Conservation (phyloP, 2,113 vertebrate genomes). For the Heloderma charlesbogerti region DNA sequence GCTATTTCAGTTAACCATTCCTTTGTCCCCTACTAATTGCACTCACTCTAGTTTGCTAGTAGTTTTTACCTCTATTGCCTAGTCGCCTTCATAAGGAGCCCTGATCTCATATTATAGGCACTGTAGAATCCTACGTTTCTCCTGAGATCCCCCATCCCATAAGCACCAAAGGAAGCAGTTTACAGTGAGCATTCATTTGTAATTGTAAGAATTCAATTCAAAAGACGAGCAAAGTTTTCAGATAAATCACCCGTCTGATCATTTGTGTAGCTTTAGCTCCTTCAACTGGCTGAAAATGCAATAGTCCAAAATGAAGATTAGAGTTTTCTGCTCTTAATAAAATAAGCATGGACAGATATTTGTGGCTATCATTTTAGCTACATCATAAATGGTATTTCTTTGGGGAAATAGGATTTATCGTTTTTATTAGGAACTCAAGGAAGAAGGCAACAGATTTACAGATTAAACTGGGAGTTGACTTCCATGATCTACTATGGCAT, state of each 20-base stretch:
- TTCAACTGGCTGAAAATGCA: constrained; percentile 68
- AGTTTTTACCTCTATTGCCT: neutral
- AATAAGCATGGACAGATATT: constrained; percentile 41
- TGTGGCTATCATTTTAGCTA: constrained; percentile 36
- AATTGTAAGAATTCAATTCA: neutral
- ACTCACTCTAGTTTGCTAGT: neutral
- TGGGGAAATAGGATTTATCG: constrained; percentile 41
- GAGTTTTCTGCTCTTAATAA: neutral
- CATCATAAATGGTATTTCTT: constrained; percentile 42
- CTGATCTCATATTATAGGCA: neutral
- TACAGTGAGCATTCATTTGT: constrained; percentile 40
- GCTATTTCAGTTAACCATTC: neutral
- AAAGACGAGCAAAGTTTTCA: constrained; percentile 29
- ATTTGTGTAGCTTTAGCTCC: constrained; percentile 68
- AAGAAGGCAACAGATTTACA: constrained; percentile 11
- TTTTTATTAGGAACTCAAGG: constrained; percentile 22
- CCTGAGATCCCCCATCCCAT: neutral
- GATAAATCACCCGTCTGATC: constrained; percentile 29
- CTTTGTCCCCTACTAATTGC: neutral
- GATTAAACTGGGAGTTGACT: constrained; percentile 4
- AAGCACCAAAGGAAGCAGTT: neutral
- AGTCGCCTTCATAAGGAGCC: neutral
- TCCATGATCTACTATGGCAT: neutral
- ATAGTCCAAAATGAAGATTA: constrained; percentile 18
- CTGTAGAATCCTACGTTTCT: neutral